A percentile compares a stretch with the other conserved stretches of the same genome.
These are phyloP conservation scores for Notothenia coriiceps DNA, from an alignment of 2,113 vertebrate genomes.

Conservation along the genomic window DNA sequence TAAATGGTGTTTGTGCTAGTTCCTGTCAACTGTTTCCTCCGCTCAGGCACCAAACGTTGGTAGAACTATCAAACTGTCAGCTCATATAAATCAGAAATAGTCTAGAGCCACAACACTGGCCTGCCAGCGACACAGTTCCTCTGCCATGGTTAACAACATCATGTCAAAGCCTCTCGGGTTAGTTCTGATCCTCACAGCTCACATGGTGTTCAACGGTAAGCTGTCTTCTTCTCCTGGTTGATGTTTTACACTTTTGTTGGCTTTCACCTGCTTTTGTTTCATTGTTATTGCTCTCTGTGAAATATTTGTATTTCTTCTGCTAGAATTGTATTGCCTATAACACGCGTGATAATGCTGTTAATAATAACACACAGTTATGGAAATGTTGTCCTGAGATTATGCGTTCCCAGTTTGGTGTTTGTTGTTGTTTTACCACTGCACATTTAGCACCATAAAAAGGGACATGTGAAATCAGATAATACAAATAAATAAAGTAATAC, in stretches of 20 bases:
- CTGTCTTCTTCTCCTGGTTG: not conserved
- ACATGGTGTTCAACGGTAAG: slow-evolving; percentile 67
- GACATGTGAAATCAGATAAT: not conserved
- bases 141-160: slow-evolving; percentile 44
- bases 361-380: not conserved
- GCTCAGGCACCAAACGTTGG: slow-evolving; percentile 4
- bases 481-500: not conserved
- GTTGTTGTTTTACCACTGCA: slow-evolving; percentile 2
- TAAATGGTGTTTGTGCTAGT: slow-evolving; percentile 44
- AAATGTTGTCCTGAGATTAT: not conserved
- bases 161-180: slow-evolving; percentile 37
- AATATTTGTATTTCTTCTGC: not conserved
- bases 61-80: slow-evolving; percentile 4
- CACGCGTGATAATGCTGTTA: not conserved
- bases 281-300: not conserved
- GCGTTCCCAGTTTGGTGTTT: slow-evolving; percentile 6
- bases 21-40: slow-evolving; percentile 68
- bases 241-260: slow-evolving; percentile 7
- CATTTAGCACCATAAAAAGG: too few relatives aligned
- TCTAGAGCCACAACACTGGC: not conserved
- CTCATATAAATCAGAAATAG: not conserved
- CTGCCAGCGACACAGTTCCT: slow-evolving; percentile 1
- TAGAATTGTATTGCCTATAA: not conserved
- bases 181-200: slow-evolving; percentile 56
- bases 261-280: not conserved